Base-by-base conservation (phyloP, 2,888 invertebrate genomes). In the Lasioglossum marginatum region DNA sequence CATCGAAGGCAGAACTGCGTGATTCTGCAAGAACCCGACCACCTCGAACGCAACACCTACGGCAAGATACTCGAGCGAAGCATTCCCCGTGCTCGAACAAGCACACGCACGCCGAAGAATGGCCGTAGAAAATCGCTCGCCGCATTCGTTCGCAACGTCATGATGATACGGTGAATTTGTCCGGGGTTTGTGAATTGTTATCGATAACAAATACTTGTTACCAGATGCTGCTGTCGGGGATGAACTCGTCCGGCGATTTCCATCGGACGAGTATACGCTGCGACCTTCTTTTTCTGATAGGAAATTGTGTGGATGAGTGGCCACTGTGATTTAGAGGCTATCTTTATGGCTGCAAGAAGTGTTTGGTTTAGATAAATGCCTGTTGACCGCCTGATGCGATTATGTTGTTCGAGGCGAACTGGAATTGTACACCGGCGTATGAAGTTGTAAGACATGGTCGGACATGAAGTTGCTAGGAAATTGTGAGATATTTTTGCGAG, bases 1-100 rank as follows among this genome's bases (percentile, higher is more conserved):
- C 88, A 90, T 91, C 88, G 74, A 68, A 72, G n/a, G 77, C 60
- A 27, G 80, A 83, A 75, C 73, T 72, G 63, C 81, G 80, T 40
- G 82, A 84, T 87, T 83, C 85, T 37, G 63, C 79, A 75, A 45
- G 63, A 52, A 87, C 52, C 63, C 82, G 68, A 68, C 79, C 80
- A 77, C 57, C 71, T 77, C 82, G 37, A 43, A 72, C 75, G 77
- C 74, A 57, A 68, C 82, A 82, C 80, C 79, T 68, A 72, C 74
- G 70, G 76, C 84, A 31, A 76, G 23, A 66, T 48, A 27, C 48
- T 31, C 63, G 74, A 45, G 19, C 82, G 68, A 77, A 57, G 79
- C 34, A 34, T 8, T 23, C 60, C 75, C 23, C n/a, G 40, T 5
- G 40, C 31, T 45, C 23, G 27, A 37, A n/a, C 75, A 27, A 52